Evolutionary conservation across 2,888 invertebrate genomes (phyloP).

Genomic region (Scaptomyza cyrtandrae): DNA sequence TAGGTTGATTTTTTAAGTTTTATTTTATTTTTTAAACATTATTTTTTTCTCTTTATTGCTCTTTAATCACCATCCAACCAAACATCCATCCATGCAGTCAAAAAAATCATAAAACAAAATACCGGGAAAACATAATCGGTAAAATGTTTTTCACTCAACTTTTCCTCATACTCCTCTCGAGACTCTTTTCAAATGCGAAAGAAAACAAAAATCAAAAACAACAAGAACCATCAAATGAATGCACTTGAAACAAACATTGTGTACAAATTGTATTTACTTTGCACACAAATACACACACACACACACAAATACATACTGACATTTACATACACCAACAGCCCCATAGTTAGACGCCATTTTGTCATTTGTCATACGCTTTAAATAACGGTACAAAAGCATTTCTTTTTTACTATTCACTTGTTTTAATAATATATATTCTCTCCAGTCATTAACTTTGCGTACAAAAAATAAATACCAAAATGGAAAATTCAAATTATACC

Average conservation of each 20-base stretch:
- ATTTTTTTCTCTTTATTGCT: slow-evolving; percentile 24
- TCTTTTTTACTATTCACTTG: slow-evolving; percentile 54
- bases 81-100: slow-evolving; percentile 36
- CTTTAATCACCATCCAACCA: slow-evolving; percentile 27
- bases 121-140: slow-evolving; percentile 17
- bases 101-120: slow-evolving; percentile 39
- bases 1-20: slow-evolving; percentile 28
- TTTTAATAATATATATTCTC: slow-evolving; percentile 69
- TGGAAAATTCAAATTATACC: slow-evolving; percentile 64
- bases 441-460: slow-evolving; percentile 83
- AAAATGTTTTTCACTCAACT: slow-evolving; percentile 32
- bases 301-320: slow-evolving; percentile 16
- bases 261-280: slow-evolving; percentile 36
- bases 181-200: slow-evolving; percentile 82
- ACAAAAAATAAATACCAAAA: slow-evolving; percentile 47
- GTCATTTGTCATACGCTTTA: slow-evolving; percentile 65
- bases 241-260: slow-evolving; percentile 45
- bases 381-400: slow-evolving; percentile 52
- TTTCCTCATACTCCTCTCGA: slow-evolving; percentile 43
- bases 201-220: slow-evolving; percentile 17
- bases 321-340: slow-evolving; percentile 8
- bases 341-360: slow-evolving; percentile 40
- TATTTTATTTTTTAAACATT: slow-evolving; percentile 23
- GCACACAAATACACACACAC: slow-evolving; percentile 38
- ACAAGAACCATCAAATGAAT: slow-evolving; percentile 24